Percentiles rank a stretch among this genome's conserved stretches.
Conservation (phyloP, 1,140 invertebrate species). For the Eriocheir sinensis region DNA sequence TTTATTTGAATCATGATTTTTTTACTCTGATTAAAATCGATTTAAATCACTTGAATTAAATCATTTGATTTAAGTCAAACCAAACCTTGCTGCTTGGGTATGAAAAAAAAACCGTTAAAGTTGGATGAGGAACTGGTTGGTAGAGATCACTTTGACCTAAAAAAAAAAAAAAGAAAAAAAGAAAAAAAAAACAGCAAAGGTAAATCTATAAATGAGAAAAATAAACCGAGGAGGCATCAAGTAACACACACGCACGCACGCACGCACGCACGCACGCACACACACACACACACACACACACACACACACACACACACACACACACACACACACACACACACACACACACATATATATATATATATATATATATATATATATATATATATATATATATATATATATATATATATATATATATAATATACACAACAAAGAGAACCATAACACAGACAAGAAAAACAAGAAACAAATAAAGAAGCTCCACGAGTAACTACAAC, state of each 20-base stretch:
- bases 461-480: background rate
- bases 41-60: too few relatives aligned
- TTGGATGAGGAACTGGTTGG: too few relatives aligned
- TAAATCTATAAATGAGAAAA: background rate
- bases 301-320: slow-evolving; percentile 26
- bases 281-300: slow-evolving; percentile 26
- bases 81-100: too few relatives aligned
- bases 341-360: background rate
- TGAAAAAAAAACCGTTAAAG: too few relatives aligned
- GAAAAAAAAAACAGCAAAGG: background rate
- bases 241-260: background rate
- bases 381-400: slow-evolving; percentile 21
- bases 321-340: slow-evolving; percentile 8
- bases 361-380: slow-evolving; percentile 28
- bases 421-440: background rate
- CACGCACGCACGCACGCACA: background rate
- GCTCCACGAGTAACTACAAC: background rate
- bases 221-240: background rate
- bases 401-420: slow-evolving; percentile 28
- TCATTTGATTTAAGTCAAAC: background rate
- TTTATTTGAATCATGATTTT: too few relatives aligned
- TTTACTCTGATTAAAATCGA: too few relatives aligned
- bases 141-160: too few relatives aligned
- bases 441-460: background rate
- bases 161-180: background rate